Percentiles rank a stretch among this genome's conserved stretches.
Conservation (phyloP, 2,888 invertebrate species). For the Ypsolopha sequella region DNA sequence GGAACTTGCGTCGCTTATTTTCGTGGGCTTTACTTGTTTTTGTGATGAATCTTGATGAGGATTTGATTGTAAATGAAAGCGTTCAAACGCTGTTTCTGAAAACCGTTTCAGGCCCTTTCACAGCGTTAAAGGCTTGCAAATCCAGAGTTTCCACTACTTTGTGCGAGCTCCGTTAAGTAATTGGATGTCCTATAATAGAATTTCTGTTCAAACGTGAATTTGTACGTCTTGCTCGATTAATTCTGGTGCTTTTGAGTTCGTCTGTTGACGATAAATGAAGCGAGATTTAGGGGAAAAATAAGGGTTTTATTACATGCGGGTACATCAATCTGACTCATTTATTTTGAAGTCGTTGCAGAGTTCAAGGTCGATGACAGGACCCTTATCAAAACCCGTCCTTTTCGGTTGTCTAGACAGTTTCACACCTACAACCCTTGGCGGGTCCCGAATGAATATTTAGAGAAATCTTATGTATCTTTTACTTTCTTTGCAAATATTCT, state of each 20-base stretch:
- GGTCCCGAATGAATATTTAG: neutral
- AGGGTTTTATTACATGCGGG: neutral
- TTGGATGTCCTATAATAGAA: slow-evolving; percentile 22
- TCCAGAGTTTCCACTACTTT: slow-evolving; percentile 33
- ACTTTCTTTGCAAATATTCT: too few species aligned
- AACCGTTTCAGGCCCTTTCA: neutral
- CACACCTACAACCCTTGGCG: slow-evolving; percentile 57
- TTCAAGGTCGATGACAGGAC: slow-evolving; percentile 62
- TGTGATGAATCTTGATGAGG: slow-evolving; percentile 25
- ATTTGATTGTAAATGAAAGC: slow-evolving; percentile 17
- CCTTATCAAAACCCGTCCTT: slow-evolving; percentile 62
- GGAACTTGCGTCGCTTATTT: slow-evolving; percentile 65
- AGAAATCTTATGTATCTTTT: neutral
- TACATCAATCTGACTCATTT: slow-evolving; percentile 39
- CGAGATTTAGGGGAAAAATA: too few species aligned
- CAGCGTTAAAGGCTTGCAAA: slow-evolving; percentile 29
- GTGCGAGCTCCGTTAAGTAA: slow-evolving; percentile 35
- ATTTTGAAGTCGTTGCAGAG: slow-evolving; percentile 55
- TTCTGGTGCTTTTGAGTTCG: too few species aligned
- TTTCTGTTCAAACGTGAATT: too few species aligned
- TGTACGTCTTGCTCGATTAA: too few species aligned
- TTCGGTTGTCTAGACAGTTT: slow-evolving; percentile 65
- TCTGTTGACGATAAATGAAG: too few species aligned
- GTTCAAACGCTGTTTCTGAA: neutral
- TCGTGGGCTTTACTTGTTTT: slow-evolving; percentile 20